phyloP scores from a whole-genome alignment of 2,113 vertebrate genomes.

The Leiothrix lutea region DNA sequence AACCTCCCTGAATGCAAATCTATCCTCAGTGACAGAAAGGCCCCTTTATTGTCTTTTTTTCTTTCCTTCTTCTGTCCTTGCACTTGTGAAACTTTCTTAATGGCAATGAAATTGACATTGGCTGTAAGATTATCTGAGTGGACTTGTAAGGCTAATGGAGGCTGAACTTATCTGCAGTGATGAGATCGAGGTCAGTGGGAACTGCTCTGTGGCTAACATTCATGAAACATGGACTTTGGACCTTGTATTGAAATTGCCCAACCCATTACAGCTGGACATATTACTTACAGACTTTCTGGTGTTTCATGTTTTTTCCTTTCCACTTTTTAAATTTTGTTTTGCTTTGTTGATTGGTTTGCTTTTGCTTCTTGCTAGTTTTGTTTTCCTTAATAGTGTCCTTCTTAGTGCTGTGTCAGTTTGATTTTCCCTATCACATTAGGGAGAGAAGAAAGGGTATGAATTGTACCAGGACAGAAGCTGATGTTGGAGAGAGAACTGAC shows the following conservation, averaged over 20 bases:
- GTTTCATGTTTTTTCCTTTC: accelerated
- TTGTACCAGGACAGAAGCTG: background rate
- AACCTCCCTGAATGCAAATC: background rate
- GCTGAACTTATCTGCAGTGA: background rate
- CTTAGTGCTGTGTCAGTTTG: background rate
- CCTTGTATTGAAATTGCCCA: background rate
- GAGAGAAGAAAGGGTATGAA: background rate
- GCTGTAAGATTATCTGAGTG: background rate
- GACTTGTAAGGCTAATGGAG: background rate
- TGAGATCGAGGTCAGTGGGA: background rate
- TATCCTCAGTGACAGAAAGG: background rate
- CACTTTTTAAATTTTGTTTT: background rate
- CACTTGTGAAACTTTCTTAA: background rate
- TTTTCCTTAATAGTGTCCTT: background rate
- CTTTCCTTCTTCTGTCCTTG: background rate
- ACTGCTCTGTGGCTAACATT: background rate
- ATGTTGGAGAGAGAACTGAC: background rate
- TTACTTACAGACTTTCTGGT: background rate
- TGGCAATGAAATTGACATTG: background rate
- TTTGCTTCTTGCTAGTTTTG: background rate
- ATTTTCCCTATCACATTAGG: background rate
- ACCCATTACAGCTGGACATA: accelerated
- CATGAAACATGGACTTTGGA: background rate
- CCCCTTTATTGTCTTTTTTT: background rate
- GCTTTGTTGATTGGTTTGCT: background rate